Conservation (phyloP, 2,113 vertebrate genomes). For the Trinectes maculatus region DNA sequence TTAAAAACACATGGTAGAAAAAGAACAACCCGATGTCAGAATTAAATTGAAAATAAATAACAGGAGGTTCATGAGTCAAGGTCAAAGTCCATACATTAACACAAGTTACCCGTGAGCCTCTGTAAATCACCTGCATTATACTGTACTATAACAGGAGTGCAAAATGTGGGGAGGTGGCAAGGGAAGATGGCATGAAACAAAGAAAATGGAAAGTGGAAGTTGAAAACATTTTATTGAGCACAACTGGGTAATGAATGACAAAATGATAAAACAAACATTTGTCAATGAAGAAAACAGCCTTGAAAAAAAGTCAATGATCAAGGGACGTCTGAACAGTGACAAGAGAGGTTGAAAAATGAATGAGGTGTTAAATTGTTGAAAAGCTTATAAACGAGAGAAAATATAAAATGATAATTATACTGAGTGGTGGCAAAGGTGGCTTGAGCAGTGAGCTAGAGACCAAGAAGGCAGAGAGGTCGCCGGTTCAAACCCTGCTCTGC, state of each 20-base stretch:
- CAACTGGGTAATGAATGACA: constrained; percentile 15
- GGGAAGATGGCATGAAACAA: constrained; percentile 41
- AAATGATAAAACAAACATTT: constrained; percentile 18
- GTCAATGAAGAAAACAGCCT: background rate
- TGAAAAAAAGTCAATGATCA: background rate
- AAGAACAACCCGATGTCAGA: background rate
- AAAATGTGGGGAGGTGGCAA: constrained; percentile 1
- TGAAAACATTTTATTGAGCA: constrained; percentile 75
- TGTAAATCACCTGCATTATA: background rate
- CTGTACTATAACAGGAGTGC: background rate
- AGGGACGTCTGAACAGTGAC: background rate
- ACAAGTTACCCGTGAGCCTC: background rate
- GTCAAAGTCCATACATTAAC: background rate
- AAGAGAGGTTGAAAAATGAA: too few relatives aligned
- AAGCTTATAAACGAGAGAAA: too few relatives aligned
- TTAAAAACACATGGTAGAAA: background rate
- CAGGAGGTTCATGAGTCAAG: background rate
- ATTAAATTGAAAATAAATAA: background rate
- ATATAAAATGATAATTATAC: too few relatives aligned
- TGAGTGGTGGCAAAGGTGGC: too few relatives aligned
- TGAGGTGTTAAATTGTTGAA: too few relatives aligned
- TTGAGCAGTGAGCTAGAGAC: too few relatives aligned
- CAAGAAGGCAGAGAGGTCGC: too few relatives aligned
- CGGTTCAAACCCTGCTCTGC: too few relatives aligned
- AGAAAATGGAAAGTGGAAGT: constrained; percentile 32